Evolutionary conservation across 1,140 invertebrate species (phyloP).

Genomic region (Periplaneta americana): DNA sequence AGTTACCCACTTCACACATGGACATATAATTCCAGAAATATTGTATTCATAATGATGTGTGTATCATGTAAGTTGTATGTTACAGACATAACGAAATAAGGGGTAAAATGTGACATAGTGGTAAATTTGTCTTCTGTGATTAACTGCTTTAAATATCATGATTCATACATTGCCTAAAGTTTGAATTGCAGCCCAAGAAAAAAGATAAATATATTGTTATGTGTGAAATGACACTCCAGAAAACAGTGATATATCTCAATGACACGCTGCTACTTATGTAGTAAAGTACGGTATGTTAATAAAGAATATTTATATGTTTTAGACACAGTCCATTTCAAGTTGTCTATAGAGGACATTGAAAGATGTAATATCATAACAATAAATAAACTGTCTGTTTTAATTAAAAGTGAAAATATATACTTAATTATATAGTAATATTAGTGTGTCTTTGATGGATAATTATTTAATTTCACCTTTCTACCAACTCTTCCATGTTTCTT

Average conservation of each 20-base stretch:
- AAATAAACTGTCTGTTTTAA: not conserved
- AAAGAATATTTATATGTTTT: not conserved
- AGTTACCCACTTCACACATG: too few relatives aligned
- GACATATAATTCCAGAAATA: too few relatives aligned
- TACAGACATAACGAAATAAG: too few relatives aligned
- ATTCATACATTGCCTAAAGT: not conserved
- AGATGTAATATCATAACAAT: not conserved
- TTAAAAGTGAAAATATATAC: not conserved
- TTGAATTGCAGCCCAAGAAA: not conserved
- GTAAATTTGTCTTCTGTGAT: not conserved
- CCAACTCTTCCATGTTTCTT: too few relatives aligned
- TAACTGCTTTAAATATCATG: not conserved
- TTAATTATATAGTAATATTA: not conserved
- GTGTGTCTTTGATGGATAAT: too few relatives aligned
- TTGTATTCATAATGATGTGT: too few relatives aligned
- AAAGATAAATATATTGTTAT: not conserved
- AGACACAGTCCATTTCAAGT: not conserved
- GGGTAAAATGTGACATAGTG: not conserved
- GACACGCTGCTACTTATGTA: not conserved
- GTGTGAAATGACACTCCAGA: not conserved
- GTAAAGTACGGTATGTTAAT: not conserved
- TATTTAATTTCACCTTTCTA: too few relatives aligned
- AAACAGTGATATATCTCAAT: not conserved
- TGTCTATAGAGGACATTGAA: not conserved
- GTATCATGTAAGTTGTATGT: too few relatives aligned